Percentiles rank a stretch among this genome's conserved stretches.
These are phyloP conservation scores for Aythya baeri DNA, from an alignment of 2,113 vertebrate genomes.

Conservation along the genomic window DNA sequence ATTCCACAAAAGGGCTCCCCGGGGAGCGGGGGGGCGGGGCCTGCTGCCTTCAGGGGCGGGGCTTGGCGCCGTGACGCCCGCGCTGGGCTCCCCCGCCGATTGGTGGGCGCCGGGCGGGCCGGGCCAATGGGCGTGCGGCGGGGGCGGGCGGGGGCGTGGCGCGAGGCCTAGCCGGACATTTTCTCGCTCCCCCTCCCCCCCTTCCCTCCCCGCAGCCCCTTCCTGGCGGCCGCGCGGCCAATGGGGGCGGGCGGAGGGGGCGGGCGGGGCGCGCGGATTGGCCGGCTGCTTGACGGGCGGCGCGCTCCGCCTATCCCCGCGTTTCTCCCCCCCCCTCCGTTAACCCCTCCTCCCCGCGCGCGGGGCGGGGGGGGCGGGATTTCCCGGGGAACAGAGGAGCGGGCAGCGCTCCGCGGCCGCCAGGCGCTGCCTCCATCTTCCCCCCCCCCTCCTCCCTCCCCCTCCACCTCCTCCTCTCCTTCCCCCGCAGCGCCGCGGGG, in stretches of 20 bases:
- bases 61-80: too few species aligned
- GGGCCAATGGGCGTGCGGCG: neutral
- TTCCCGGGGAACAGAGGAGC: constrained; percentile 82
- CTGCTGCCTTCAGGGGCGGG: too few species aligned
- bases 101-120: too few species aligned
- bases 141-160: neutral
- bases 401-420: constrained; percentile 65
- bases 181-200: neutral
- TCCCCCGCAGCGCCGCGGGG: too few species aligned
- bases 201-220: neutral
- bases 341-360: neutral
- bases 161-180: neutral
- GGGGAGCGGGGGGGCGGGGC: neutral
- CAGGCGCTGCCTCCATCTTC: too few species aligned
- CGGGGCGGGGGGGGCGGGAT: constrained; percentile 75
- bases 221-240: constrained; percentile 9
- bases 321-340: constrained; percentile 23
- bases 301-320: too few species aligned
- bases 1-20: constrained; percentile 58
- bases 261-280: neutral
- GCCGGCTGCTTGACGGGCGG: neutral
- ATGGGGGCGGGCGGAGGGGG: neutral
- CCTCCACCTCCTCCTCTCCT: too few species aligned
- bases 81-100: too few species aligned
- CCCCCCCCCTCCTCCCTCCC: too few species aligned